Base-by-base conservation (phyloP, 2,797 vertebrate species). In the Nyctalus aviator region DNA sequence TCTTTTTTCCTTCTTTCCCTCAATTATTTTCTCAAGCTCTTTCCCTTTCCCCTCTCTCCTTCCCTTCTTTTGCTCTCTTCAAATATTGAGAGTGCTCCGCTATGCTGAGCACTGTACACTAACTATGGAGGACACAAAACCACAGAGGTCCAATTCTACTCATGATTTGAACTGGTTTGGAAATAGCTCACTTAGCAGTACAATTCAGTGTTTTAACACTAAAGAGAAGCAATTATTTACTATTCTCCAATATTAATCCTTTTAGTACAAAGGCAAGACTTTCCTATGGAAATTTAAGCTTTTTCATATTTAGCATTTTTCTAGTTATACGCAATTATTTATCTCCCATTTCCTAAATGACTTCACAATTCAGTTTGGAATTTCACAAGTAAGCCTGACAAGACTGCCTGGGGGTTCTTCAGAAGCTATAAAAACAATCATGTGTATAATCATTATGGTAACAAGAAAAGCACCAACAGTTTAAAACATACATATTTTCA, bases 321-420 rank as follows among this genome's bases (percentile, higher is more conserved):
- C 48, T 53, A 46, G 18, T 35, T 84, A 75, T 0, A 35, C 2
- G 18, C 14, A 46, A 50, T 71, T 86, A 78, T 88, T 95, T 93
- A 55, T 90, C 25, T 57, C 46, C 35, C 72, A 21, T 91, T 79
- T 68, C 2, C 69, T 68, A 84, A 94, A 55, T 46, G 37, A 44
- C 9, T 81, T 91, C 78, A 93, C 89, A 21, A n/a, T 81, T 94
- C 84, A n/a, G 53, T 7, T 71, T 83, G 46, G 59, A 73, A 93
- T 92, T 94, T 93, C 48, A 93, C 91, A 97, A 87, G 17, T 41
- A 73, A 95, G 82, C 21, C 71, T 87, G 76, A 90, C 77, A 69
- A 87, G 64, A 27, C 0, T 1, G 73, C 50, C 93, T 25, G 46
- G 95, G 83, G 90, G 44, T 37, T 1, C 27, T 0, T 0, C 50